Evolutionary conservation across 2,113 vertebrate genomes (phyloP), one percentile per base, ranked within the genome.

Genomic region (Copsychus sechellarum): DNA sequence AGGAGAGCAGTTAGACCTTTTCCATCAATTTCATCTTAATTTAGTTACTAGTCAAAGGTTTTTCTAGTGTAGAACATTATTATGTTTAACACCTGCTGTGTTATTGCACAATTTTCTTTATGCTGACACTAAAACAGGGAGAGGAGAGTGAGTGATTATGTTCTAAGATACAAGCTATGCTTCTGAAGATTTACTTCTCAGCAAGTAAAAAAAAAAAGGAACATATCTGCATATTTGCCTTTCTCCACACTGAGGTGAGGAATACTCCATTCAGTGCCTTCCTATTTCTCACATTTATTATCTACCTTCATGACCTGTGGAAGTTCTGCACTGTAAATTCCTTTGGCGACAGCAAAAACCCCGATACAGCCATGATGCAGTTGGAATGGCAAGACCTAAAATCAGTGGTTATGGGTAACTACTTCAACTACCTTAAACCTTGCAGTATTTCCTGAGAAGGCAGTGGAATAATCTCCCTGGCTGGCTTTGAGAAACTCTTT

Each of bases 1-100:
- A 48, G 36, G 71, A 92, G 26, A 94, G 74, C 54, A 40, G 43
- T 84, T 67, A 92, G 56, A 86, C 14, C 10, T 62, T 88, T 93
- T 78, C 66, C 50, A 86, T 92, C 79, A 88, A 65, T 90, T 92
- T 77, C 23, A 33, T 82, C 48, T 89, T 94, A 89, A 95, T 94
- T 94, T 92, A 93, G 72, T 86, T 88, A 91, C 53, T 51, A 92
- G 72, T 25, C 69, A 89, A 91, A 93, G 71, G 33, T 78, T 91
- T 90, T 92, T 71, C 83, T 91, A 67, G 86, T 83, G 80, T n/a
- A 86, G 91, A 91, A 84, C 1, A 1, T 83, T 92, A 83, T 86
- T 83, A 92, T 67, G 67, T 64, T 86, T 95, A 96, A 81, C 92
- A 96, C 91, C 91, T 92, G 91, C 94, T 92, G 80, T 84, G 83